A percentile compares a stretch with the other conserved stretches of the same genome.
phyloP scores from a whole-genome alignment of 2,797 vertebrate genomes.

The Peromyscus eremicus region DNA sequence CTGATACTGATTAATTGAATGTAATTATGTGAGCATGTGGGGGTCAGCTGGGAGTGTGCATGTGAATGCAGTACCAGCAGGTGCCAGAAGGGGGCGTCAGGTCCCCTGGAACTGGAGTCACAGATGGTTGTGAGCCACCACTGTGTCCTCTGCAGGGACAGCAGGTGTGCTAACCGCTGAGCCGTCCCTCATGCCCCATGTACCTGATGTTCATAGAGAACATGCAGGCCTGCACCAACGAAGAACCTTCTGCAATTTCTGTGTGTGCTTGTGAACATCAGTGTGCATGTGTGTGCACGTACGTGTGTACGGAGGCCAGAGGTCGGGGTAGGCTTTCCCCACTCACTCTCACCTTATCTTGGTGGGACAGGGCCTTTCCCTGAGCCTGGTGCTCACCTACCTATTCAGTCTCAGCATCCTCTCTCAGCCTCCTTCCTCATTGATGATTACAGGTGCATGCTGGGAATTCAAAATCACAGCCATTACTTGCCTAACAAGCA shows the following conservation, averaged over 20 bases:
- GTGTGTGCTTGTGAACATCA: too few relatives aligned
- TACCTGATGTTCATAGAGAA: background rate
- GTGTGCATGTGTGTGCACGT: background rate
- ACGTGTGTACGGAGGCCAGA: background rate
- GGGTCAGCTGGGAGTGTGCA: background rate
- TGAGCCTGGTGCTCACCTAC: too few relatives aligned
- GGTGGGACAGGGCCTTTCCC: background rate
- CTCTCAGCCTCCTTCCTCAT: background rate
- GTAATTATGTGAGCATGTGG: background rate
- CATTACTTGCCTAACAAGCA: background rate
- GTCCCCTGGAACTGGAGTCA: background rate
- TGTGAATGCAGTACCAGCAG: background rate
- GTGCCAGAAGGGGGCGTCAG: too few relatives aligned
- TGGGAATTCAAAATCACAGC: background rate
- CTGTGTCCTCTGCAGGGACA: background rate
- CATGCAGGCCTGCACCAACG: too few relatives aligned
- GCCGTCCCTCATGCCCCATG: background rate
- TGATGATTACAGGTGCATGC: background rate
- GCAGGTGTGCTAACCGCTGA: background rate
- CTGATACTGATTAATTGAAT: background rate
- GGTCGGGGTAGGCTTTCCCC: background rate
- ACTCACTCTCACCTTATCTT: background rate
- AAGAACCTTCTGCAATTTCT: too few relatives aligned
- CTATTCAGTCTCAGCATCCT: background rate
- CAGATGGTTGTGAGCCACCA: background rate